These are phyloP conservation scores for Octodon degus DNA, from an alignment of 2,113 vertebrate genomes.

Conservation along the genomic window DNA sequence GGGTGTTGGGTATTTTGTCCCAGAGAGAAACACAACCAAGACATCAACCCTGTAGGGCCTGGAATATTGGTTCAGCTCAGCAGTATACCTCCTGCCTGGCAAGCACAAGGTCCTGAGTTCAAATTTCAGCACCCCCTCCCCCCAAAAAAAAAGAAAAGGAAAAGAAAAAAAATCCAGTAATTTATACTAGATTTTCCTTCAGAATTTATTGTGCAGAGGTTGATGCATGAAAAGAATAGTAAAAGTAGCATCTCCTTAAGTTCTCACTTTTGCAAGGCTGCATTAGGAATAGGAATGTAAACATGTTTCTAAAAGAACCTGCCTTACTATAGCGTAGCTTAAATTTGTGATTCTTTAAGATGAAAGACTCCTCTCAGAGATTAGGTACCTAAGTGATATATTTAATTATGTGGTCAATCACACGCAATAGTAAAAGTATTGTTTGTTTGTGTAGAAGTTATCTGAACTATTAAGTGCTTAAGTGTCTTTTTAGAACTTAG, in stretches of 20 bases:
- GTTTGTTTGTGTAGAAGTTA: background rate
- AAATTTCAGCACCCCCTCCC: too few relatives aligned
- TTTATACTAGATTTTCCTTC: background rate
- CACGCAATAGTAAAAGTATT: background rate
- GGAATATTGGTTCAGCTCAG: too few relatives aligned
- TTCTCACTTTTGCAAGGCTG: background rate
- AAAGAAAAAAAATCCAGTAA: background rate
- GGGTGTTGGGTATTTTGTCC: too few relatives aligned
- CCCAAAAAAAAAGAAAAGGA: background rate
- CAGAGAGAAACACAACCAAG: too few relatives aligned
- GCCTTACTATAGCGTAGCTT: background rate
- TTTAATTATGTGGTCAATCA: background rate
- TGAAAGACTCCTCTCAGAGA: background rate
- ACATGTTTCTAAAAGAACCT: background rate
- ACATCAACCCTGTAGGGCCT: too few relatives aligned
- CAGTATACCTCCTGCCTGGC: too few relatives aligned
- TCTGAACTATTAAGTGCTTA: background rate
- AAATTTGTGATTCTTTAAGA: constrained; percentile 32
- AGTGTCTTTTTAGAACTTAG: constrained; percentile 14
- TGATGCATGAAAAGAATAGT: background rate
- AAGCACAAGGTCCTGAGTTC: too few relatives aligned
- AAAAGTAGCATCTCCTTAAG: background rate
- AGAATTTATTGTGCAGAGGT: background rate
- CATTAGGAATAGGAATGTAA: background rate
- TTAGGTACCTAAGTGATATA: background rate